A percentile compares a stretch with the other conserved stretches of the same genome.
These are phyloP conservation scores for Tympanoctomys barrerae DNA, from an alignment of 2,797 vertebrate species.

Conservation along the genomic window DNA sequence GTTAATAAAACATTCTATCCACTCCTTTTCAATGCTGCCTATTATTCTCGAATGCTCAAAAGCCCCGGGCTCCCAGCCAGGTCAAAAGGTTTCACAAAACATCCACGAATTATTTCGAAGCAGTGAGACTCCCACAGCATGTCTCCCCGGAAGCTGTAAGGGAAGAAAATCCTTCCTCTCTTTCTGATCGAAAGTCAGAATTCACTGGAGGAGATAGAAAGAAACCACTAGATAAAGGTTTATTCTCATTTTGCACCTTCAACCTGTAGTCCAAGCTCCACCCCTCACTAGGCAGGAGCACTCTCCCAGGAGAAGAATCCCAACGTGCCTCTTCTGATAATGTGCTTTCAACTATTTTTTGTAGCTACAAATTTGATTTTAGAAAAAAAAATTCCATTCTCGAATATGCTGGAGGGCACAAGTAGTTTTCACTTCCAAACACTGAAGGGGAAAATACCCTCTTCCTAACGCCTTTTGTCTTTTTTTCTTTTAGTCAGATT, in stretches of 20 bases:
- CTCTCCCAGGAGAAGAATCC: conserved; percentile 64
- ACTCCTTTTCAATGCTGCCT: conserved; percentile 79
- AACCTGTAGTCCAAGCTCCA: conserved; percentile 41
- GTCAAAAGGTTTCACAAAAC: conserved; percentile 81
- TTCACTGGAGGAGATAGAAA: conserved; percentile 73
- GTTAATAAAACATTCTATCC: conserved; percentile 81
- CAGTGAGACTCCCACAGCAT: conserved; percentile 76
- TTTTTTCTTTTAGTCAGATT: conserved; percentile 60
- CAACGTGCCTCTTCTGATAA: conserved; percentile 5
- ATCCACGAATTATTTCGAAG: conserved; percentile 78
- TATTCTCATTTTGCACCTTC: conserved; percentile 66
- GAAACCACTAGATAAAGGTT: conserved; percentile 65
- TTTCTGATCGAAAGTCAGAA: conserved; percentile 78
- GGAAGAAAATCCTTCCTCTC: conserved; percentile 74
- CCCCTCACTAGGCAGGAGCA: background rate
- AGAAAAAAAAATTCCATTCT: conserved; percentile 31
- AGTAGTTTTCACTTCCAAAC: conserved; percentile 26
- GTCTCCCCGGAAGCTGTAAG: conserved; percentile 76
- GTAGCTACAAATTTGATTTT: conserved; percentile 57
- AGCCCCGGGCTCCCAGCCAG: conserved; percentile 78
- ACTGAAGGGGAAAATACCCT: conserved; percentile 22
- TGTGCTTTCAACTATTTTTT: conserved; percentile 37
- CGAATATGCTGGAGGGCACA: conserved; percentile 25
- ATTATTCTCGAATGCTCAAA: conserved; percentile 80
- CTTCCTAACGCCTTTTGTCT: background rate